These are phyloP conservation scores for Pristionchus entomophagus DNA, from an alignment of 2,888 invertebrate genomes.

Conservation along the genomic window DNA sequence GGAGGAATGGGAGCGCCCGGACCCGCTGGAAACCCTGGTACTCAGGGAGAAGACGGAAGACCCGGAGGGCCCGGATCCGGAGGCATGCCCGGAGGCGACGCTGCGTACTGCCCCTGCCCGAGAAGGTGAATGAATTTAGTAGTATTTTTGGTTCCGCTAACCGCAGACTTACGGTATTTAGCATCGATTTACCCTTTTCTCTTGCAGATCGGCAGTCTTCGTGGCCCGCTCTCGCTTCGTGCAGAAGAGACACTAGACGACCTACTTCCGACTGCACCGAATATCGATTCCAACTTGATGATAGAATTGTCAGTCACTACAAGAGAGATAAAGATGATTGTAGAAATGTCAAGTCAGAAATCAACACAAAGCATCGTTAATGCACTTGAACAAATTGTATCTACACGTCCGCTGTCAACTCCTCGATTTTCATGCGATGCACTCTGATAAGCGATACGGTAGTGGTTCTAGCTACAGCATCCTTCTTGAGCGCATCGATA, in stretches of 20 bases:
- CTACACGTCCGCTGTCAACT: no score
- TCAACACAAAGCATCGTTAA: not conserved
- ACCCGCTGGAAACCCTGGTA: slow-evolving; percentile 36
- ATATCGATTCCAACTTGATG: not conserved
- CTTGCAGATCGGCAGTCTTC: slow-evolving; percentile 35
- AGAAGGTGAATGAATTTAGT: slow-evolving; percentile 56
- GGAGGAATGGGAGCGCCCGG: slow-evolving; percentile 27
- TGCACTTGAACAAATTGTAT: no score
- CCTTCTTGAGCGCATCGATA: no score
- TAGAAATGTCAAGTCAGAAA: not conserved
- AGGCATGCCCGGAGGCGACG: slow-evolving; percentile 37
- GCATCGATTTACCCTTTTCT: not conserved
- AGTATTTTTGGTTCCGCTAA: not conserved
- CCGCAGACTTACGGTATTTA: slow-evolving; percentile 30
- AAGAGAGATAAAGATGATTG: not conserved
- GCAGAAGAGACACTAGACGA: slow-evolving; percentile 20
- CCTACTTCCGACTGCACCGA: not conserved
- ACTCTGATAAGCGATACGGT: no score
- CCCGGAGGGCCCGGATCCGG: not conserved
- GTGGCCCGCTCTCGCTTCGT: slow-evolving; percentile 18
- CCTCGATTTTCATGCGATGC: no score
- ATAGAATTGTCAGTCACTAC: not conserved
- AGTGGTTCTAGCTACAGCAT: no score
- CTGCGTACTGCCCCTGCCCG: slow-evolving; percentile 44
- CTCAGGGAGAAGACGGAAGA: slow-evolving; percentile 14